Base-by-base conservation (phyloP, 2,888 invertebrate species). In the Plemyria rubiginata region DNA sequence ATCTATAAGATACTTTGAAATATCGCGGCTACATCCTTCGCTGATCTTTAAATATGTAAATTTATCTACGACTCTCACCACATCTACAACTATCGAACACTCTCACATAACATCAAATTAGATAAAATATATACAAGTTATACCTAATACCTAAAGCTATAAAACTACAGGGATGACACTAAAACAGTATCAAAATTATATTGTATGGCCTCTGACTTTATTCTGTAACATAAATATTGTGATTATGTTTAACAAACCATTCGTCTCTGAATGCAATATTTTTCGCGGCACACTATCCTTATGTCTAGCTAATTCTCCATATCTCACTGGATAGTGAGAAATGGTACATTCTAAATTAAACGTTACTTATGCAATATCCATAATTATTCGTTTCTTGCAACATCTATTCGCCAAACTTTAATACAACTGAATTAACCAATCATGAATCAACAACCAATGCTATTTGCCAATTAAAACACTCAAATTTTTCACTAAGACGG, bases 21-120 rank as follows among this genome's bases (percentile, higher is more conserved):
- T 51, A 60, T 64, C 49, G 36, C 43, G 45, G 48, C 54, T 48
- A 58, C 16, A n/a, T 16, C 40, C 49, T 68, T 68, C 76, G 13
- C 32, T 73, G 77, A 78, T 75, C 69, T 70, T 79, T 80, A 78
- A 78, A 80, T 79, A 80, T 73, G 77, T 72, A 73, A 78, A 74
- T 80, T 61, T 81, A 73, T 76, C 90, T 88, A 90, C 88, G 78
- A 85, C 79, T 85, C 32, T 77, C 84, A 85, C 84, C 88, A 90
- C 88, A 83, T 83, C 92, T 92, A 92, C 92, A 84, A 77, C 91
- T 92, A 92, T 90, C 87, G 84, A 92, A 91, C 92, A 92, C 92
- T 87, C 92, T 83, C 92, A 92, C 92, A 84, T 89, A 87, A 90
- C 87, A 88, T 87, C 86, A 82, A 79, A 88, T 88, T 90, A 88